phyloP scores from a whole-genome alignment of 1,140 invertebrate species.

The Euwallacea fornicatus region DNA sequence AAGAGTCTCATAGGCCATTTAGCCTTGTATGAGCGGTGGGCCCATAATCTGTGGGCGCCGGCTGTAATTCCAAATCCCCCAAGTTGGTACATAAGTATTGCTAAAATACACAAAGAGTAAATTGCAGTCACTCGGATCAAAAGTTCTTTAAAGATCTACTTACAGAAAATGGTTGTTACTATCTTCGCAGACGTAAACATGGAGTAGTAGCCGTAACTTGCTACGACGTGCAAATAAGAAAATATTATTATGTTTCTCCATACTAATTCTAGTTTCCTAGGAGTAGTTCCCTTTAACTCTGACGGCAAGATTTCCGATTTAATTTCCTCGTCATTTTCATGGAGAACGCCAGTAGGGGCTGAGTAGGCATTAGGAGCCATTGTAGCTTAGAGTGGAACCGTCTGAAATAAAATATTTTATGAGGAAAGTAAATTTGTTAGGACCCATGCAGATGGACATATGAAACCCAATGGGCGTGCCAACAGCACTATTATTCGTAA shows the following conservation, averaged over 20 bases:
- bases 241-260: conserved; percentile 94
- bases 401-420: background rate
- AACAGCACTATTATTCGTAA: no score
- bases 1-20: conserved; percentile 81
- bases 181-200: conserved; percentile 77
- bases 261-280: conserved; percentile 68
- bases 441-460: no score
- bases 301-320: conserved; percentile 22
- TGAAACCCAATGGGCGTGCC: no score
- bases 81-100: conserved; percentile 67
- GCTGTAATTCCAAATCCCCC: conserved; percentile 86
- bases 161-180: conserved; percentile 35
- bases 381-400: background rate
- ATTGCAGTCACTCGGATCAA: background rate
- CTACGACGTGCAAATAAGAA: conserved; percentile 79
- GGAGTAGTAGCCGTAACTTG: conserved; percentile 83
- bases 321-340: conserved; percentile 48
- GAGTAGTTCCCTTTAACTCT: conserved; percentile 49
- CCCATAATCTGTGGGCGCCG: conserved; percentile 92
- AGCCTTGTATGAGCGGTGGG: conserved; percentile 93
- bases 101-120: conserved; percentile 56
- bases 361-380: conserved; percentile 50
- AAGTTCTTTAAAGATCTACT: conserved; percentile 1
- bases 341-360: conserved; percentile 45
- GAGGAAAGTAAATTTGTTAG: no score